Evolutionary conservation across 1,140 invertebrate genomes (phyloP).

Genomic region (Epicauta chinensis): DNA sequence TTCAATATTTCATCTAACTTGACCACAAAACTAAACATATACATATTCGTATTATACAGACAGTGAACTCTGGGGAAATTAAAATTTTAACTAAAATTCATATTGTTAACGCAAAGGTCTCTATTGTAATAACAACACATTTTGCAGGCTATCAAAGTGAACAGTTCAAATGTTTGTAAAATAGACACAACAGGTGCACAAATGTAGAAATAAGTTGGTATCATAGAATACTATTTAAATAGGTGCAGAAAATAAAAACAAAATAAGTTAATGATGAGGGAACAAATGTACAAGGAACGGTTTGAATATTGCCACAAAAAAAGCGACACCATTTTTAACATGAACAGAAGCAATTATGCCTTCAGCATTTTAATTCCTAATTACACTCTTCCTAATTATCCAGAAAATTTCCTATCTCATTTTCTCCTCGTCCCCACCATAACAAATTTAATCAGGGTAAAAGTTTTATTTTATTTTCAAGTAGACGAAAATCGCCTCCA

Average conservation of each 20-base stretch:
- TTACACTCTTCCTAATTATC: conserved; percentile 13
- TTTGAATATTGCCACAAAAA: neutral
- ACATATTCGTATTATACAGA: neutral
- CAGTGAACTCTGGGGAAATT: conserved; percentile 14
- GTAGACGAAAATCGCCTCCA: too few species aligned
- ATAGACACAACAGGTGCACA: too few species aligned
- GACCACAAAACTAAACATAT: too few species aligned
- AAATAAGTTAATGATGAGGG: too few species aligned
- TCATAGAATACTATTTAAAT: too few species aligned
- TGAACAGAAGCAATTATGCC: conserved; percentile 9
- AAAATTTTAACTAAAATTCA: conserved; percentile 13
- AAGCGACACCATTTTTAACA: neutral
- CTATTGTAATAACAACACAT: conserved; percentile 1
- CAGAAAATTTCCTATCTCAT: conserved; percentile 4
- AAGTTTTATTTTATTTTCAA: conserved; percentile 9
- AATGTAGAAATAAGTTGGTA: too few species aligned
- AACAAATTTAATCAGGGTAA: conserved; percentile 13
- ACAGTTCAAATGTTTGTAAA: neutral
- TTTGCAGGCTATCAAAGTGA: conserved; percentile 3
- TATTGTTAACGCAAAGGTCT: conserved; percentile 1
- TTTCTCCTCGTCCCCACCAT: neutral
- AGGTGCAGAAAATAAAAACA: too few species aligned
- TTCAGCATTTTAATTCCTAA: conserved; percentile 10
- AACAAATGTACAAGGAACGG: too few species aligned
- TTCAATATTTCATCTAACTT: too few species aligned